Evolutionary conservation across 2,888 invertebrate species (phyloP).

Genomic region (Digitonthophagus gazella): DNA sequence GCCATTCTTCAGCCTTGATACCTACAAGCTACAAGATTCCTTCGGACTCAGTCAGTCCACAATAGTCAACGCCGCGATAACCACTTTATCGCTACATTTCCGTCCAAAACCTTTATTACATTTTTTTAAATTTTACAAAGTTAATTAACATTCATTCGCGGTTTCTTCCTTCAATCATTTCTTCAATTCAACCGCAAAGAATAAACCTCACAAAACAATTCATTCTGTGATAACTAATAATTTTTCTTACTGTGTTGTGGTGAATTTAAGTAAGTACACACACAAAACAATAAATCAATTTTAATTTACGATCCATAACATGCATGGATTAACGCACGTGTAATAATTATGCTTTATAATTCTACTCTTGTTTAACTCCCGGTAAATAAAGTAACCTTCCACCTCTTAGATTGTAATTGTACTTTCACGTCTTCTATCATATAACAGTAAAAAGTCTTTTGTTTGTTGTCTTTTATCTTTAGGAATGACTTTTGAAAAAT

Average conservation of each 20-base stretch:
- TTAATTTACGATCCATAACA: neutral
- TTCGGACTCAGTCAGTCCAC: neutral
- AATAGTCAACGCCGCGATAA: neutral
- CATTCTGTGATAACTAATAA: neutral
- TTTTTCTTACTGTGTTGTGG: neutral
- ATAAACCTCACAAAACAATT: too few relatives aligned
- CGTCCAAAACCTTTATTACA: neutral
- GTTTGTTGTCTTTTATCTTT: too few relatives aligned
- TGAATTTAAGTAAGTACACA: neutral
- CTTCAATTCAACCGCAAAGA: too few relatives aligned
- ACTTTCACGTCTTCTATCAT: conserved; percentile 7
- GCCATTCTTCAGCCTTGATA: conserved; percentile 6
- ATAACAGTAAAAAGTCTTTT: conserved; percentile 14
- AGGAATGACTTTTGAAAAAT: too few relatives aligned
- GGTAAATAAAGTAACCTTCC: conserved; percentile 9
- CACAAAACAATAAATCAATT: neutral
- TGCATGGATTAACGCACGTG: neutral
- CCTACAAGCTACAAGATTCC: conserved; percentile 3
- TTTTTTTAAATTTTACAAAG: too few relatives aligned
- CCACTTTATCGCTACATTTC: conserved; percentile 2
- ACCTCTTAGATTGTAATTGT: neutral
- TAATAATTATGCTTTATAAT: too few relatives aligned
- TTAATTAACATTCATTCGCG: too few relatives aligned
- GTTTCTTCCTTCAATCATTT: too few relatives aligned
- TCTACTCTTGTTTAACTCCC: too few relatives aligned